Conservation (phyloP, 2,797 vertebrate species). For the Acanthopagrus latus region DNA sequence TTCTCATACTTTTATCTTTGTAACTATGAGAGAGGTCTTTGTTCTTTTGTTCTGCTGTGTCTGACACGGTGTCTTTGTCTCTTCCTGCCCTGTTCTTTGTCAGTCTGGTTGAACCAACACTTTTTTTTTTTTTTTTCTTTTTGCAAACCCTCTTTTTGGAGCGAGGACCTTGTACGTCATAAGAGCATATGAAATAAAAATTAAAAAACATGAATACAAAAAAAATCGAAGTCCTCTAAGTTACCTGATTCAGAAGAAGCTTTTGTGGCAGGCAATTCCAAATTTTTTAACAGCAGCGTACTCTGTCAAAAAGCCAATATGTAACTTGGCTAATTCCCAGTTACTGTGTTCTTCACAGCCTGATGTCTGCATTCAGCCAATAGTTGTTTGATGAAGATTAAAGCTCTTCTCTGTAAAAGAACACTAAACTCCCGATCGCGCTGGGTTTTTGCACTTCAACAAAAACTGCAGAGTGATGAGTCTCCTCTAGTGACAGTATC, state of each 20-base stretch:
- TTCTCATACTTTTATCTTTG: too few relatives aligned
- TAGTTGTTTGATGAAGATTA: neutral
- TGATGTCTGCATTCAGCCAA: neutral
- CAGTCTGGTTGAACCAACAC: neutral
- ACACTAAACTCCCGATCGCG: neutral
- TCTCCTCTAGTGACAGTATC: too few relatives aligned
- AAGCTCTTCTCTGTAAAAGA: neutral
- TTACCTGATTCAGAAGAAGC: neutral
- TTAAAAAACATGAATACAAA: neutral
- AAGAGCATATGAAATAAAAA: neutral
- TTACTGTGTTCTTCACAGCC: constrained; percentile 1
- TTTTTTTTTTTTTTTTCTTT: too few relatives aligned
- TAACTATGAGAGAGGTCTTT: too few relatives aligned
- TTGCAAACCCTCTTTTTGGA: neutral
- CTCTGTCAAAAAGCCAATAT: neutral
- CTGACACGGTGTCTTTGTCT: neutral
- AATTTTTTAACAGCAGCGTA: neutral
- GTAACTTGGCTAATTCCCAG: neutral
- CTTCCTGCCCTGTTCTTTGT: neutral
- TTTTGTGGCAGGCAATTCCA: neutral
- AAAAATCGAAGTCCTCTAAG: neutral
- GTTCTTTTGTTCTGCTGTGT: too few relatives aligned
- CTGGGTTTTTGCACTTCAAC: constrained; percentile 6
- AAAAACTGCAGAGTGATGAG: too few relatives aligned
- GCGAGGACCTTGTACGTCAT: neutral